Conservation (phyloP, 2,888 invertebrate genomes). For the Conchocele bisecta region DNA sequence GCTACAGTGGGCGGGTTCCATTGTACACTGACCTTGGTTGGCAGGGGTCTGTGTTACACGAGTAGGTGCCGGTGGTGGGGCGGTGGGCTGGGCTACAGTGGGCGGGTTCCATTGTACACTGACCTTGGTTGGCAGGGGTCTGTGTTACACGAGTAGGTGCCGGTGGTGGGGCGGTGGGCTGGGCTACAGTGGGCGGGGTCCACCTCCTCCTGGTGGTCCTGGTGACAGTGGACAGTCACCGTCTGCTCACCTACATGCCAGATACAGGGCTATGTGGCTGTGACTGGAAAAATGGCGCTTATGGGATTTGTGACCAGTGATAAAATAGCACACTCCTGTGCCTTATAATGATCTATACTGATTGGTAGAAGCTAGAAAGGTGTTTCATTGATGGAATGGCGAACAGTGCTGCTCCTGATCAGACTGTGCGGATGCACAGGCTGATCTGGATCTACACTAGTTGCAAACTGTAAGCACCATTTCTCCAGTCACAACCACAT, state of each 20-base stretch:
- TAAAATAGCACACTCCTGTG: no score
- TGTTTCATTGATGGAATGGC: no score
- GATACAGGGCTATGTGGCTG: no score
- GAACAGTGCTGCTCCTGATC: no score
- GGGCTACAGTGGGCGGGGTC: slow-evolving; percentile 88
- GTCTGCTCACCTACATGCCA: slow-evolving; percentile 63
- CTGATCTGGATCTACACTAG: no score
- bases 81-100: slow-evolving; percentile 91
- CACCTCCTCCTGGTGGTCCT: slow-evolving; percentile 65
- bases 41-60: slow-evolving; percentile 91
- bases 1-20: slow-evolving; percentile 88
- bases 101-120: slow-evolving; percentile 61
- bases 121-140: slow-evolving; percentile 89
- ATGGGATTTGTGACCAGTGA: no score
- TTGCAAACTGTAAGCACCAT: no score
- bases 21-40: slow-evolving; percentile 86
- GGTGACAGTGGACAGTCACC: slow-evolving; percentile 68
- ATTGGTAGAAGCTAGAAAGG: no score
- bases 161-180: slow-evolving; percentile 86
- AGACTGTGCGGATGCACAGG: no score
- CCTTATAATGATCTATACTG: neutral
- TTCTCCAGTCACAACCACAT: no score
- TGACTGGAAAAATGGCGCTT: no score
- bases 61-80: slow-evolving; percentile 84
- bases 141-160: slow-evolving; percentile 86